Conservation (phyloP, 2,797 vertebrate genomes). For the Anguilla pacifica region DNA sequence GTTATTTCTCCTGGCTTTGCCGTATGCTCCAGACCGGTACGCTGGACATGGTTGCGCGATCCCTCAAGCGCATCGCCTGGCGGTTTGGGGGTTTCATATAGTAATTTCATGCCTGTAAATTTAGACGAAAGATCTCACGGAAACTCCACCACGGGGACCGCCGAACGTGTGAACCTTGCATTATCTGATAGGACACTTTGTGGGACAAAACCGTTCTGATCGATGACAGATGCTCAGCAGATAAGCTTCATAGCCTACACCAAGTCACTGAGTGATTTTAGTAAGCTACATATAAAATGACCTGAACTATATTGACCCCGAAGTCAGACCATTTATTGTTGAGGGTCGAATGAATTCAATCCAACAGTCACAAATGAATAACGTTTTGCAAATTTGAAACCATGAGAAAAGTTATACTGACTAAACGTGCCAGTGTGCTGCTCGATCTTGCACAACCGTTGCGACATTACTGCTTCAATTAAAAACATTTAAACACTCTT, state of each 20-base stretch:
- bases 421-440: background rate
- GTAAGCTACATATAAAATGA: constrained; percentile 51
- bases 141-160: constrained; percentile 57
- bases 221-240: constrained; percentile 61
- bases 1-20: background rate
- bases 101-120: constrained; percentile 63
- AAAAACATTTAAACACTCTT: constrained; percentile 1
- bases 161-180: constrained; percentile 55
- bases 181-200: constrained; percentile 65
- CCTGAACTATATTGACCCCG: background rate
- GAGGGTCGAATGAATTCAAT: background rate
- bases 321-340: background rate
- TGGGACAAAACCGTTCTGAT: constrained; percentile 58
- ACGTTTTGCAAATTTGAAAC: background rate
- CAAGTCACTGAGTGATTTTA: constrained; percentile 46
- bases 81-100: constrained; percentile 56
- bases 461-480: background rate
- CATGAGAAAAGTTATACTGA: background rate
- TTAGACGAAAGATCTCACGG: constrained; percentile 52
- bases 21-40: constrained; percentile 22
- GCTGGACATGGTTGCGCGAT: constrained; percentile 33
- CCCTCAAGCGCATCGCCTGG: constrained; percentile 49
- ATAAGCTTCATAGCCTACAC: constrained; percentile 47
- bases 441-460: background rate
- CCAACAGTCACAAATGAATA: no score